Conservation (phyloP, 2,113 vertebrate genomes). For the Piprites chloris region DNA sequence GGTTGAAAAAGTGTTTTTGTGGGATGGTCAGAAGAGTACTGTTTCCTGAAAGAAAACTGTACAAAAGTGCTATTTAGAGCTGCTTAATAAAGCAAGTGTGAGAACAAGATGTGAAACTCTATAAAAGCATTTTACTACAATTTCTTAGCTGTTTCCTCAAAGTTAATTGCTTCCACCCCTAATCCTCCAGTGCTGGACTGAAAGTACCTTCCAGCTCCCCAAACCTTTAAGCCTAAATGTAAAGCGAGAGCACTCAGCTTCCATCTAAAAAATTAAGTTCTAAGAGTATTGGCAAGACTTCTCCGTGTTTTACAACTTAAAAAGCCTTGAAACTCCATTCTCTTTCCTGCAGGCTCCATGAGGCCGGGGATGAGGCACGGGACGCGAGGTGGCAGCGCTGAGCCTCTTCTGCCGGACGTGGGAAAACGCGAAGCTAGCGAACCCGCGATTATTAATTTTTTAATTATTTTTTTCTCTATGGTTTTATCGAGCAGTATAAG, state of each 20-base stretch:
- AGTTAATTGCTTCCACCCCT: slow-evolving; percentile 21
- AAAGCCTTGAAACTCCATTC: background rate
- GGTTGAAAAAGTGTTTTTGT: background rate
- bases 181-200: background rate
- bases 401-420: slow-evolving; percentile 70
- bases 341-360: background rate
- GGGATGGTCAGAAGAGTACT: background rate
- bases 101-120: background rate
- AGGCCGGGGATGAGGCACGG: background rate
- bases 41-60: background rate
- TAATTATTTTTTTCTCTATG: too few species aligned
- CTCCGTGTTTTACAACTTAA: background rate
- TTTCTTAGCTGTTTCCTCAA: background rate
- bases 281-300: background rate
- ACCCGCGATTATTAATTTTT: background rate
- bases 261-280: background rate
- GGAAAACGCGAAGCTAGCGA: background rate
- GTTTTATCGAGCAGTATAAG: background rate
- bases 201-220: background rate
- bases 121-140: background rate
- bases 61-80: background rate
- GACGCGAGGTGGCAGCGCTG: slow-evolving; percentile 93
- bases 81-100: background rate
- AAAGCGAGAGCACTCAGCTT: background rate
- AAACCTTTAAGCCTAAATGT: background rate